Evolutionary conservation across 2,888 invertebrate species (phyloP), one percentile per base, ranked within the genome.

Genomic region (Orchesella flavescens): DNA sequence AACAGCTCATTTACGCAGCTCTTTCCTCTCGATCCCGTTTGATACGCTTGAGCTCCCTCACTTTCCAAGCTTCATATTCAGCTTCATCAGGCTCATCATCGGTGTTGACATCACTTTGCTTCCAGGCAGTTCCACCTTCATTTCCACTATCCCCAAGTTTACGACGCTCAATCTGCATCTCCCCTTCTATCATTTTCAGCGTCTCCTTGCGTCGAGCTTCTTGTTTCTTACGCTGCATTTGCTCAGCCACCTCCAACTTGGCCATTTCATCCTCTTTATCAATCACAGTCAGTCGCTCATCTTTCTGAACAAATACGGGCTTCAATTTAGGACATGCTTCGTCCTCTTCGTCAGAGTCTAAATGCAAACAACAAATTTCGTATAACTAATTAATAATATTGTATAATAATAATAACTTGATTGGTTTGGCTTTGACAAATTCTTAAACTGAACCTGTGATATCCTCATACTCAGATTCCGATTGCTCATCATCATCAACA

Each of bases 1-100:
- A 69, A 19, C 15, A 43, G 34, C 17, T 34, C 69, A 24, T 49
- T 92, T 91, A 96, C 95, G 93, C 93, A 91, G 98, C 98, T 88
- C 96, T 92, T 91, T 98, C 97, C 88, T 99, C 99, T 86, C 98
- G 94, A 90, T 99, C 98, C 0, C 99, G 93, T 90, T 99, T 99
- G 87, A 99, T 94, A 68, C 99, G 92, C 90, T 97, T 97, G 90
- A 99, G 92, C 91, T 99, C 99, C 21, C 99, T 92, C 46, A 99
- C 91, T 90, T 99, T 99, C 99, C 99, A 99, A 0, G 96, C 94
- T 90, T 99, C 99, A 89, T 99, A 99, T 89, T 97, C 97, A 10
- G 97, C 93, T 87, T 92, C 92, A 90, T 98, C 98, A 89, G 97
- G 97, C 89, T 98, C 98, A 90, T 98, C 97, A 87, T 97, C 97